Base-by-base conservation (phyloP, 2,888 invertebrate genomes). In the Catonia carolina region DNA sequence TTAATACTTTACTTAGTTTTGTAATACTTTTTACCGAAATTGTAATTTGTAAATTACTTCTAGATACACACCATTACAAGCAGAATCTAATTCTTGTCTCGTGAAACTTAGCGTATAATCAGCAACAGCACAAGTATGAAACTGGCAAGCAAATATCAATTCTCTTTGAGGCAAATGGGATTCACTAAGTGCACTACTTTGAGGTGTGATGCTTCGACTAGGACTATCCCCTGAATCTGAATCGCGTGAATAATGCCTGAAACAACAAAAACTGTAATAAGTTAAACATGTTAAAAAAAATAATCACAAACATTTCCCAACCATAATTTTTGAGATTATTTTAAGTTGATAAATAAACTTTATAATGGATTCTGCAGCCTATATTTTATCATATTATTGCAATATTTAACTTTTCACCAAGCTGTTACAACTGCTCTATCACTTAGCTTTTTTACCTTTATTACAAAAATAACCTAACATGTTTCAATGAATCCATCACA, bases 71-170 rank as follows among this genome's bases (percentile, higher is more conserved):
- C 89, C 89, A 70, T 84, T 83, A 68, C 84, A 85, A 60, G 90
- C 90, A 67, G 85, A 81, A 74, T 95, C 94, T 64, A 95, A 80
- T 70, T 94, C 92, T 68, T 85, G 85, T 69, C 89, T 84, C 59
- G 85, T 85, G 76, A 93, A 91, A 67, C 85, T 84, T 55, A 94
- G 81, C 60, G 86, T 86, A 74, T 88, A 84, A 71, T 89, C 86
- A 47, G 88, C 81, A 63, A 94, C 86, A 53, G 93, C 92, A 75
- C 94, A 94, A 3, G 95, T 94, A 78, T 95, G 94, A 77, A 95
- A 93, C 82, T 95, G 89, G 71, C 87, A 85, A 50, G 87, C 84
- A 76, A 90, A 91, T 65, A 91, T 81, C n/a, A 87, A 80, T 66
- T 84, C 84, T 39, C 81, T 75, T 47, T 63, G 65, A 54, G 59